Base-by-base conservation (phyloP, 1,140 invertebrate species). In the Coelopa frigida region DNA sequence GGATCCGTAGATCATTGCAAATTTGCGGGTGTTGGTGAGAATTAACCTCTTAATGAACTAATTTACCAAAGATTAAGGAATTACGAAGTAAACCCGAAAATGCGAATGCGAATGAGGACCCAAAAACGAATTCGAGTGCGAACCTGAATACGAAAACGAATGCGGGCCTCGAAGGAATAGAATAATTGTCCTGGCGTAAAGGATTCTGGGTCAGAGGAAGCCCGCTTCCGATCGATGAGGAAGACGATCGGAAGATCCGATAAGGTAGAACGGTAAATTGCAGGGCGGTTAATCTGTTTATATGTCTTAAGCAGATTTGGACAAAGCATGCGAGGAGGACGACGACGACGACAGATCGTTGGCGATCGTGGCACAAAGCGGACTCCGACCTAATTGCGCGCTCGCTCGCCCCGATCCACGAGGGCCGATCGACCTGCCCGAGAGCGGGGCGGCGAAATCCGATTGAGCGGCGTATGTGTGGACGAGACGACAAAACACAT, bases 41-140 rank as follows among this genome's bases (percentile, higher is more conserved):
- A 65, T 64, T 64, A 64, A 64, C 61, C 61, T 64, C 61, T 64
- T 64, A 64, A 64, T 64, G 61, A 64, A 64, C 61, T 64, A 64
- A 64, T 64, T 64, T 65, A 64, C 61, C 64, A 52, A 59, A 56
- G 58, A 64, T 64, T 64, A 64, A 59, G 27, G 42, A 44, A 44
- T 44, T 44, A 44, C 20, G 15, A 11, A 21, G 8, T 20, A 3
- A 21, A 44, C 32, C 42, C 22, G 29, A 41, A 17, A 41, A 41
- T n/a, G 6, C 12, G 23, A 18, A 22, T 20, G 12, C 10, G 20
- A n/a, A 17, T 20, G 5, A 31, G 15, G 11, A 35, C 27, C 27
- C n/a, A 29, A 29, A 29, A n/a, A 29, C n/a, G n/a, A n/a, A n/a
- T n/a, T n/a, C n/a, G n/a, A n/a, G n/a, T n/a, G n/a, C n/a, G n/a